Conservation (phyloP, 2,888 invertebrate genomes). For the Drosophila acutilabella region DNA sequence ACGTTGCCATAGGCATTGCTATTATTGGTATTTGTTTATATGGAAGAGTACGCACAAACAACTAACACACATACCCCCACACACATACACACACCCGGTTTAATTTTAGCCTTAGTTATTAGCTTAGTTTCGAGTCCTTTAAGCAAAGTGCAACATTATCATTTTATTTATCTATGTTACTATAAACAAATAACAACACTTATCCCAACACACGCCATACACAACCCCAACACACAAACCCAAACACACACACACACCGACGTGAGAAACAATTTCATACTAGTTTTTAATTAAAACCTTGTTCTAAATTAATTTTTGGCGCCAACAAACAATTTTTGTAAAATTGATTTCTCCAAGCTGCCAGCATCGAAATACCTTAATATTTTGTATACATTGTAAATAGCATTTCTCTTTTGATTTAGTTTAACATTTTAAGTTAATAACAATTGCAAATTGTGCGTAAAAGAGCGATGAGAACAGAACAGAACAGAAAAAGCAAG, state of each 20-base stretch:
- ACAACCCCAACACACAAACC: not conserved
- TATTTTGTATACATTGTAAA: slow-evolving; percentile 55
- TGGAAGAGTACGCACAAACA: slow-evolving; percentile 52
- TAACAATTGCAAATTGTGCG: slow-evolving; percentile 10
- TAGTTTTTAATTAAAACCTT: slow-evolving; percentile 29
- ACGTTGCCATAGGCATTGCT: slow-evolving; percentile 42
- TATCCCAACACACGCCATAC: slow-evolving; percentile 10
- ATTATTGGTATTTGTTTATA: slow-evolving; percentile 1
- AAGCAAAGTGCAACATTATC: slow-evolving; percentile 69
- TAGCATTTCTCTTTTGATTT: slow-evolving; percentile 47
- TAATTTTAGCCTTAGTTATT: slow-evolving; percentile 68
- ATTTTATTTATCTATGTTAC: slow-evolving; percentile 30
- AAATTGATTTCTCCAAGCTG: slow-evolving; percentile 55
- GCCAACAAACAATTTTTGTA: slow-evolving; percentile 1
- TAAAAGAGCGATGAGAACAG: slow-evolving; percentile 1
- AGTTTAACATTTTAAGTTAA: slow-evolving; percentile 50
- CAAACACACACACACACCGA: not conserved
- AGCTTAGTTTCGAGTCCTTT: slow-evolving; percentile 56
- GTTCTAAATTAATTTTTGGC: slow-evolving; percentile 24
- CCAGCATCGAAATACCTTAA: slow-evolving; percentile 58
- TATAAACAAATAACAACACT: slow-evolving; percentile 33
- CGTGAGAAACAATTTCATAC: slow-evolving; percentile 29
- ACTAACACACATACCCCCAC: slow-evolving; percentile 2
- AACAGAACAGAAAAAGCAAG: slow-evolving; percentile 21
- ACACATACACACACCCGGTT: slow-evolving; percentile 50